These are phyloP conservation scores for Ameiurus melas DNA, from an alignment of 2,113 vertebrate species.

Conservation along the genomic window DNA sequence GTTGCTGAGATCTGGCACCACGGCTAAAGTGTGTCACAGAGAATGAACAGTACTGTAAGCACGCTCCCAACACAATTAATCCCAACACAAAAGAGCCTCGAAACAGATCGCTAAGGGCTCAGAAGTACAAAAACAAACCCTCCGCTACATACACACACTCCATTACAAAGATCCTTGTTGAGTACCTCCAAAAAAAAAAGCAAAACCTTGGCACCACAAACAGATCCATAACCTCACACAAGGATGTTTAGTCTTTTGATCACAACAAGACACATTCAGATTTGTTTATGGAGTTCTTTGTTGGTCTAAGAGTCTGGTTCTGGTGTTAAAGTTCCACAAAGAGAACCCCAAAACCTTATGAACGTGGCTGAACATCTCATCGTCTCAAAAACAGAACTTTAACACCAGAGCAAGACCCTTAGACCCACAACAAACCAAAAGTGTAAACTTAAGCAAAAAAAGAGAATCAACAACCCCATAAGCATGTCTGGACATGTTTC, in stretches of 20 bases:
- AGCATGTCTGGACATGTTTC: background rate
- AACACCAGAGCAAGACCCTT: background rate
- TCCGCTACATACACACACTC: background rate
- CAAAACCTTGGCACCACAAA: background rate
- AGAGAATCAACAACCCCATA: no score
- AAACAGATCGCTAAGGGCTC: background rate
- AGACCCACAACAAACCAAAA: background rate
- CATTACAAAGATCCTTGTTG: background rate
- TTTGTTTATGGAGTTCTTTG: background rate
- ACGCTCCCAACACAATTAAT: background rate
- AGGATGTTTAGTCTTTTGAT: background rate
- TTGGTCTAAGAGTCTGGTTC: background rate
- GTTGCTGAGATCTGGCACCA: conserved; percentile 20
- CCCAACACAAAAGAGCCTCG: background rate
- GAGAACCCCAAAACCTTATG: background rate
- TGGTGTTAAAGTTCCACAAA: background rate
- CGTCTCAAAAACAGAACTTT: background rate
- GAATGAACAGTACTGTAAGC: background rate
- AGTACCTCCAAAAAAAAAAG: background rate
- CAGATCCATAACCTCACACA: background rate
- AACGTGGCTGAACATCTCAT: background rate
- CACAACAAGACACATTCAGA: background rate
- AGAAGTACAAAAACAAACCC: background rate
- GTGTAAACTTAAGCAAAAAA: no score
- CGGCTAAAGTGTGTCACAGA: conserved; percentile 25